Evolutionary conservation across 2,797 vertebrate species (phyloP), one percentile per base, ranked within the genome.

Genomic region (Sebastes dallii): DNA sequence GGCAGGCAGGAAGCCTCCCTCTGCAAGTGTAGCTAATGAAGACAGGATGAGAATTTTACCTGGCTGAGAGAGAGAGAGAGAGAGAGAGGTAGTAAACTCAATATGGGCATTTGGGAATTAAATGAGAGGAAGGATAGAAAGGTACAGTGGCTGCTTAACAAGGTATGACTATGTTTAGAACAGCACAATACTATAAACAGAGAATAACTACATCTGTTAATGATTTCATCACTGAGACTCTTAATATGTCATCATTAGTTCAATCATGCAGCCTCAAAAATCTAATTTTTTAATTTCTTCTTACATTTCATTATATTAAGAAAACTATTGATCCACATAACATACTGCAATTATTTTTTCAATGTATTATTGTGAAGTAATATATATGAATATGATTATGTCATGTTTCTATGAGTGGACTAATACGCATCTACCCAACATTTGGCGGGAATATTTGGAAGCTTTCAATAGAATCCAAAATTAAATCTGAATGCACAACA

Each of bases 21-120:
- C 87, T 95, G 96, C 94, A 95, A 97, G 96, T 95, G 96, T 95
- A 82, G 86, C 93, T 95, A 93, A 94, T 94, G 96, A 96, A 95
- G 95, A 92, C 92, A 90, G 91, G 92, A 76, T 81, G 89, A 91
- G 86, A 83, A 87, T 94, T 91, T 90, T 30, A 86, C 82, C 81
- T 86, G 87, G 74, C 79, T 54, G 32, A 39, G 32, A 32, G 25
- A 25, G 25, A 34, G 62, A 82, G 64, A 72, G 72, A 54, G 52
- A 81, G 55, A 56, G 36, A 46, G 13, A 75, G 32, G 18, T 42
- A 62, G 81, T 59, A 30, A 65, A 84, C 58, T 84, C 78, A 82
- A 56, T 52, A 72, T 79, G 82, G 80, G 32, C 70, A 85, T 84
- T 69, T 82, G 86, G 86, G 85, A 87, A 84, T 90, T 61, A 59